These are phyloP conservation scores for Vicugna pacos DNA, from an alignment of 2,113 vertebrate genomes.

Conservation along the genomic window DNA sequence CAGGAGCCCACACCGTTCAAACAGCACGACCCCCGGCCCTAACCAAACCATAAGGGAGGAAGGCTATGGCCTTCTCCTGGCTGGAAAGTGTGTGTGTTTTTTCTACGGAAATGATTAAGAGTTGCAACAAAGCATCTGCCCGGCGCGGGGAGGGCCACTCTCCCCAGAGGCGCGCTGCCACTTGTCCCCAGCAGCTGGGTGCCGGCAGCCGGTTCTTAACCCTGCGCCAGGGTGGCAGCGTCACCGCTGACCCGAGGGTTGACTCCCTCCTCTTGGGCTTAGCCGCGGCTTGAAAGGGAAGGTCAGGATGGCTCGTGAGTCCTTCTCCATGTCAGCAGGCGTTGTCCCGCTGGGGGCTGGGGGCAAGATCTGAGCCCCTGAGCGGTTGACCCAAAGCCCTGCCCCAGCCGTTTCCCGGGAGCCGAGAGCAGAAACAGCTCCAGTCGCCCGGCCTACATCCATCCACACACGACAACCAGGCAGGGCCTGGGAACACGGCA, in stretches of 20 bases:
- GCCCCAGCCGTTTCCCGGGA: background rate
- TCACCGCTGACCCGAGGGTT: background rate
- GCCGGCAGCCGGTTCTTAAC: background rate
- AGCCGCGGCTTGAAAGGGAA: background rate
- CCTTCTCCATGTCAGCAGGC: background rate
- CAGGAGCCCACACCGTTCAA: background rate
- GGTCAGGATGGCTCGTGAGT: background rate
- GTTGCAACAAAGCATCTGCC: background rate
- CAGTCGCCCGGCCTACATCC: background rate
- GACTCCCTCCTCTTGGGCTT: background rate
- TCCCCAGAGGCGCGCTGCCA: background rate
- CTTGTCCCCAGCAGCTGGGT: background rate
- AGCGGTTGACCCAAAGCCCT: background rate
- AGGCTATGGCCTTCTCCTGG: background rate
- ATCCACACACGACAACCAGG: background rate
- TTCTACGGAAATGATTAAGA: background rate
- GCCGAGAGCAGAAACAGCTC: background rate
- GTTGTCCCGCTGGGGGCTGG: accelerated
- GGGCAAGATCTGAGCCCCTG: background rate
- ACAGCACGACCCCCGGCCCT: background rate
- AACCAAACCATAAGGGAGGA: background rate
- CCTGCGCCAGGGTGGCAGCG: background rate
- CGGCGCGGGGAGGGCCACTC: background rate
- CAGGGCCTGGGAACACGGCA: background rate
- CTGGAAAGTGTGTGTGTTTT: background rate